Base-by-base conservation (phyloP, 1,140 invertebrate genomes). In the Sycobia sp. region DNA sequence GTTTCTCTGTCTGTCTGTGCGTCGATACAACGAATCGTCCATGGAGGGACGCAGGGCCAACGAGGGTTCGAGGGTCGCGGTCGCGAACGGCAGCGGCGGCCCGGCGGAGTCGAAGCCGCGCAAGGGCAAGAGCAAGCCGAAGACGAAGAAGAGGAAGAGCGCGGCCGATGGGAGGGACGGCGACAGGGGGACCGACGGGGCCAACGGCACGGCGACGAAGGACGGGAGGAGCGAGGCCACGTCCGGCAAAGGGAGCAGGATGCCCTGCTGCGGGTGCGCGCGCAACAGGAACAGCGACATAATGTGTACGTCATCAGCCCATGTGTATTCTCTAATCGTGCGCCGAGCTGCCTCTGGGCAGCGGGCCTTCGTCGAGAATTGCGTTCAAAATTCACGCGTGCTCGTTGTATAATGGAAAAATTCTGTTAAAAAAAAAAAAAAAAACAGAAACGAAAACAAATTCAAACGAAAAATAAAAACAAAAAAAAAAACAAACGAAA, bases 221-320 rank as follows among this genome's bases (percentile, higher is more conserved):
- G 36, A 39, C 10, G 14, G n/a, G n/a, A 39, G n/a, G n/a, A n/a
- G 36, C 36, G 3, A 39, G n/a, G n/a, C 3, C 5, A 11, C 5
- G 11, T 34, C 5, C 5, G 5, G 32, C 11, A 38, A 36, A 1
- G 9, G 44, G 8, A 46, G 25, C 39, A 76, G 71, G 66, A 69
- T 80, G 67, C 62, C 73, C 16, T 80, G 79, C 66, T 82, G 80
- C 70, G 78, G 79, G 69, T 82, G 80, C 65, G 69, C 77, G 39
- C 68, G 74, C 66, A 78, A 75, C 72, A 79, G 80, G 76, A 81
- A 80, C 79, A 82, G 80, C 78, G 78, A 80, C 72, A 66, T 75
- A 62, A 68, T 76, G 71, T 73, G 79, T 82, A 80, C 7, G 38
- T 25, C 50, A 43, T 8, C 25, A n/a, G n/a, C n/a, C n/a, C n/a